Evolutionary conservation across 37 sponge, comb jelly and placozoan species (phyloP).

Genomic region (Geodia barretti): DNA sequence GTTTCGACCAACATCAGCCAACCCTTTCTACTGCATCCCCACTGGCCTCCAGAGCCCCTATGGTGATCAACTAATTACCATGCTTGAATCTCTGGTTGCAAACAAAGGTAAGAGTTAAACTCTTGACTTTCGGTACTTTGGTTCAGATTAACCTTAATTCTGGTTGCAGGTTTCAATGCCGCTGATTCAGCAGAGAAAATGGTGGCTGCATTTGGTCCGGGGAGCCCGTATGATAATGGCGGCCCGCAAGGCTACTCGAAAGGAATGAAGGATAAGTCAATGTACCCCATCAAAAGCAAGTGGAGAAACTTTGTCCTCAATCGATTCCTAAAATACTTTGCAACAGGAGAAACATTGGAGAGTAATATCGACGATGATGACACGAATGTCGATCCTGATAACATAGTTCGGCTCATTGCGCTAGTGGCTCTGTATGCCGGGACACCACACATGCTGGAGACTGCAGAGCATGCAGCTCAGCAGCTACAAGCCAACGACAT

Average conservation of each 20-base stretch:
- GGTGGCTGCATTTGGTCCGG: slow-evolving; percentile 43
- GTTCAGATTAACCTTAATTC: too few relatives aligned
- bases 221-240: slow-evolving; percentile 38
- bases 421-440: slow-evolving; percentile 43
- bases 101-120: slow-evolving; percentile 42
- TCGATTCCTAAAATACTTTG: slow-evolving; percentile 25
- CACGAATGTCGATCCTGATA: slow-evolving; percentile 42
- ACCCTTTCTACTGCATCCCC: slow-evolving; percentile 58
- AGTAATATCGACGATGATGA: slow-evolving; percentile 17
- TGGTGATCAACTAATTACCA: slow-evolving; percentile 70
- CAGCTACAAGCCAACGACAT: slow-evolving; percentile 23
- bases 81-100: slow-evolving; percentile 53
- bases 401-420: slow-evolving; percentile 14
- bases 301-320: slow-evolving; percentile 30
- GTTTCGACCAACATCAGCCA: slow-evolving; percentile 46
- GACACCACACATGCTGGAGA: slow-evolving; percentile 30
- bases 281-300: slow-evolving; percentile 43
- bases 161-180: slow-evolving; percentile 44
- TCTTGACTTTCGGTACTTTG: not conserved
- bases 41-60: slow-evolving; percentile 59
- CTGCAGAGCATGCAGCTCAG: not conserved
- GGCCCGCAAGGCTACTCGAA: not conserved
- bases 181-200: slow-evolving; percentile 2
- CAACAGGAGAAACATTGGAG: slow-evolving; percentile 9
- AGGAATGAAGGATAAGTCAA: slow-evolving; percentile 2